These are phyloP conservation scores for Grammomys dolichurus DNA, from an alignment of 2,113 vertebrate genomes.

Conservation along the genomic window DNA sequence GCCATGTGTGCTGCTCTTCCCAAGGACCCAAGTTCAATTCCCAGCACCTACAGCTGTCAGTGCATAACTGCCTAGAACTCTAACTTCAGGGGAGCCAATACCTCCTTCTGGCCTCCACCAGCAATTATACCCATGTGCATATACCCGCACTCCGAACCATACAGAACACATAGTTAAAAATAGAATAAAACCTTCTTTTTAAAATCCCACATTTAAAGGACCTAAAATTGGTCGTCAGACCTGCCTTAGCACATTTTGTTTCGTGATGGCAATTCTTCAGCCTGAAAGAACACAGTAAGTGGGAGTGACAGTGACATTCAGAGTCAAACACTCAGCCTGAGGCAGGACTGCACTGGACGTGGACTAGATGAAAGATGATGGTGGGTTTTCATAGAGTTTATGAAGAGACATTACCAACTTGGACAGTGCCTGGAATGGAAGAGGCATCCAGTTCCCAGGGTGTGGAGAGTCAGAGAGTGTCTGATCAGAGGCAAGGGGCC, in stretches of 20 bases:
- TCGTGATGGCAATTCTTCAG: background rate
- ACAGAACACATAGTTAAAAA: background rate
- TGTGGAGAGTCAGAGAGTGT: background rate
- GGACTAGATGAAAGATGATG: background rate
- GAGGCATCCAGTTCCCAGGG: background rate
- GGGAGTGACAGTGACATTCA: no score
- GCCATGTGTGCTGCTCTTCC: background rate
- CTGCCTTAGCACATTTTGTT: fast-evolving
- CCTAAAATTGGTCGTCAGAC: background rate
- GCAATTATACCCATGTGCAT: background rate
- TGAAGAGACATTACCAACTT: background rate
- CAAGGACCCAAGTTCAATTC: background rate
- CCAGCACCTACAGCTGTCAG: no score
- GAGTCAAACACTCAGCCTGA: background rate
- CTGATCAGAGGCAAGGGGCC: background rate
- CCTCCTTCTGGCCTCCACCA: background rate
- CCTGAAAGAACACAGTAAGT: background rate
- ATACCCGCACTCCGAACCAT: no score
- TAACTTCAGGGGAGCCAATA: background rate
- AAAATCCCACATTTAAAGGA: background rate
- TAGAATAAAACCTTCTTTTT: background rate
- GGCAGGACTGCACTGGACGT: fast-evolving
- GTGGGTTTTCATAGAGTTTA: background rate
- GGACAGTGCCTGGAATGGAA: background rate
- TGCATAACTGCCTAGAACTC: background rate